Conservation (phyloP, 2,888 invertebrate genomes). For the Ceraclea dissimilis region DNA sequence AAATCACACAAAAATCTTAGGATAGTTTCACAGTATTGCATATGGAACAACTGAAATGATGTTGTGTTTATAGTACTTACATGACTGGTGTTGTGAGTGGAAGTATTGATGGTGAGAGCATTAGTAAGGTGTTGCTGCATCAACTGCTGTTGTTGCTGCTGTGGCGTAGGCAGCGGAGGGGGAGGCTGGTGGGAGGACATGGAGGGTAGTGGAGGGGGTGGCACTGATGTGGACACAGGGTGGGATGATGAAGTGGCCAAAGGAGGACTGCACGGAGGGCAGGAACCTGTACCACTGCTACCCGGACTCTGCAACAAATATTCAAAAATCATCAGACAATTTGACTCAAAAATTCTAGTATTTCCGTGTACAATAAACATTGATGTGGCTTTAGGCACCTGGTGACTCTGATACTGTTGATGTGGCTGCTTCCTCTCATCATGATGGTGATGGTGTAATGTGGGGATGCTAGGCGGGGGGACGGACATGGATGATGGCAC, state of each 20-base stretch:
- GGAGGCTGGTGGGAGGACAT: not conserved
- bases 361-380: too few relatives aligned
- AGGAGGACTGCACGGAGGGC: not conserved
- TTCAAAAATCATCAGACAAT: constrained; percentile 13
- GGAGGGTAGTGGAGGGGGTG: not conserved
- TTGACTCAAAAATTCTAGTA: too few relatives aligned
- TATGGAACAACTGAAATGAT: too few relatives aligned
- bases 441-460: not conserved
- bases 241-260: not conserved
- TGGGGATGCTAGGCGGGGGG: constrained; percentile 22
- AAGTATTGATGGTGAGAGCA: constrained; percentile 45
- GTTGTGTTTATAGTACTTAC: too few relatives aligned
- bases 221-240: not conserved
- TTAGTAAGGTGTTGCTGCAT: constrained; percentile 28
- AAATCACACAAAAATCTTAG: constrained; percentile 6
- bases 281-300: not conserved
- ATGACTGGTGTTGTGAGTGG: constrained; percentile 33
- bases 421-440: constrained; percentile 15
- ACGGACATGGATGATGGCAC: constrained; percentile 31
- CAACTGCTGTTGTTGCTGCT: constrained; percentile 25
- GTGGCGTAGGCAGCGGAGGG: constrained; percentile 4
- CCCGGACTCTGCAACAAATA: constrained; percentile 35
- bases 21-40: too few relatives aligned
- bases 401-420: constrained; percentile 4
- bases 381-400: too few relatives aligned